Conservation (phyloP, 2,797 vertebrate genomes). For the Tapera naevia region DNA sequence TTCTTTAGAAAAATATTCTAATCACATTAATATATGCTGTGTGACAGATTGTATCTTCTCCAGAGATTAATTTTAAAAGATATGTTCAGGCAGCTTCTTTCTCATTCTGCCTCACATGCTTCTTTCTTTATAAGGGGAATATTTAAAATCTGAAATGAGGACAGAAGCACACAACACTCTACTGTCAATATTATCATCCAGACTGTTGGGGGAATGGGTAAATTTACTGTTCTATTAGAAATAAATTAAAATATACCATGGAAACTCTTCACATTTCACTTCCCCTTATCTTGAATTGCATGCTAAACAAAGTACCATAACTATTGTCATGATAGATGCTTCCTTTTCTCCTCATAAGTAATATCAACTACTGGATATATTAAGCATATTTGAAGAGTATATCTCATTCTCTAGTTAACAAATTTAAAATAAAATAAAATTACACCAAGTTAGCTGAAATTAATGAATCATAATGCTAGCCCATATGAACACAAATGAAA, state of each 20-base stretch:
- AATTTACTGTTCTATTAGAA: neutral
- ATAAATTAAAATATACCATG: neutral
- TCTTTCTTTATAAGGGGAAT: neutral
- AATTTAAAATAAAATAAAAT: neutral
- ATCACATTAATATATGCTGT: conserved; percentile 4
- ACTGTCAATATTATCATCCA: neutral
- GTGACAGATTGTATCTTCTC: conserved; percentile 29
- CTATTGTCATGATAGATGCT: neutral
- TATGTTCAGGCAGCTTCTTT: neutral
- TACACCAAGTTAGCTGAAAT: neutral
- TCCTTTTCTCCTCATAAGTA: neutral
- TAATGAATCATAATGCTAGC: neutral
- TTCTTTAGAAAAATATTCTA: conserved; percentile 31
- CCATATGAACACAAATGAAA: neutral
- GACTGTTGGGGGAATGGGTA: neutral
- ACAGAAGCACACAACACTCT: neutral
- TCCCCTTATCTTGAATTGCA: neutral
- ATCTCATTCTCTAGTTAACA: neutral
- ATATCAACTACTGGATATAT: neutral
- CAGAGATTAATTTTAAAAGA: neutral
- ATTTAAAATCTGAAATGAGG: neutral
- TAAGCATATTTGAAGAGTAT: neutral
- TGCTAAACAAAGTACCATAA: neutral
- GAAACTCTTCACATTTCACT: neutral
- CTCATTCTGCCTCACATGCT: neutral